Conservation (phyloP, 2,888 invertebrate genomes). For the Drosophila mimetica region DNA sequence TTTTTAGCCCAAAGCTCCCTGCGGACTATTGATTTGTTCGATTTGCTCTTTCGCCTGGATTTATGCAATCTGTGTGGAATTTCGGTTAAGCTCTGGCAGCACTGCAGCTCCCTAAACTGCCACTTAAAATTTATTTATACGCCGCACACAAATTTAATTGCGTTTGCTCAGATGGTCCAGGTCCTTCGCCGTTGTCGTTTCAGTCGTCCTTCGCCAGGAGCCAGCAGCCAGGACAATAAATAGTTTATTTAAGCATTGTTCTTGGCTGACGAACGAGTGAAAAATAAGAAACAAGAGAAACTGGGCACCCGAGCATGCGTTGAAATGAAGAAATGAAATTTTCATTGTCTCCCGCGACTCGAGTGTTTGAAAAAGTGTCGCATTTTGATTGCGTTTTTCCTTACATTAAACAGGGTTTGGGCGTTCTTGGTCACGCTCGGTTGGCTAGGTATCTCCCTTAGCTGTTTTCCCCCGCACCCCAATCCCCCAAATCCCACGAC, state of each 20-base stretch:
- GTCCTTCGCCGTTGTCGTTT: conserved; percentile 14
- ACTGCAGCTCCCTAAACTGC: conserved; percentile 38
- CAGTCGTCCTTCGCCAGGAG: conserved; percentile 15
- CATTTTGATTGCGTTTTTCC: conserved; percentile 75
- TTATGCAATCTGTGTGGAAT: conserved; percentile 32
- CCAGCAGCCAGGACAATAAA: conserved; percentile 60
- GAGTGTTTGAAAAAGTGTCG: conserved; percentile 77
- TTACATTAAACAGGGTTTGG: conserved; percentile 61
- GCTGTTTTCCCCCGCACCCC: neutral
- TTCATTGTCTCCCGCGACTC: conserved; percentile 69
- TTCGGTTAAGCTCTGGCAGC: conserved; percentile 15
- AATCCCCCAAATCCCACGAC: neutral
- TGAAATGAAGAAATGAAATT: conserved; percentile 74
- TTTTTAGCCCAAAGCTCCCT: conserved; percentile 22
- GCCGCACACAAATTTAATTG: conserved; percentile 58
- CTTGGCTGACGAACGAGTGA: conserved; percentile 47
- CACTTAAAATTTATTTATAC: conserved; percentile 57
- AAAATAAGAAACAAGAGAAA: conserved; percentile 11
- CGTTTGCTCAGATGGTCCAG: conserved; percentile 22
- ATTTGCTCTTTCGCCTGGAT: conserved; percentile 19
- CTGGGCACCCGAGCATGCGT: conserved; percentile 44
- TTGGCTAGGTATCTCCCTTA: conserved; percentile 26
- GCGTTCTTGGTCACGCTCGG: conserved; percentile 55
- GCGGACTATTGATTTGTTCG: conserved; percentile 44
- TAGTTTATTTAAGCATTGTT: conserved; percentile 69